Evolutionary conservation across 2,888 invertebrate species (phyloP).

Genomic region (Tachina grossa): DNA sequence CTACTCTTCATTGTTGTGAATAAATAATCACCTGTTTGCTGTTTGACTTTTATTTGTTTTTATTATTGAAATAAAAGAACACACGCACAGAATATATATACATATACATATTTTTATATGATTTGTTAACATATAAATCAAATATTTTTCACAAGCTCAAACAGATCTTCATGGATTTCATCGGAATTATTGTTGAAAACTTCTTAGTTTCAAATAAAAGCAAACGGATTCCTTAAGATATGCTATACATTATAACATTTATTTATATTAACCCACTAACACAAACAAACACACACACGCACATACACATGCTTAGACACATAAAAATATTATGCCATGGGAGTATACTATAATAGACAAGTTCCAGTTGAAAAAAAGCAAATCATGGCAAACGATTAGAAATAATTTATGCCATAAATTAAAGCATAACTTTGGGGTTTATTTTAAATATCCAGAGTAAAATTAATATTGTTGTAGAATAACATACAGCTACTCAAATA

Average conservation of each 20-base stretch:
- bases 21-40: constrained; percentile 47
- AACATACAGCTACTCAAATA: constrained; percentile 7
- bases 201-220: not conserved
- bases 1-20: not conserved
- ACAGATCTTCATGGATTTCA: constrained; percentile 8
- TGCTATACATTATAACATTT: constrained; percentile 15
- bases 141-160: constrained; percentile 51
- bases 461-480: constrained; percentile 33
- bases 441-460: constrained; percentile 50
- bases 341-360: not conserved
- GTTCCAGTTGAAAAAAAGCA: not conserved
- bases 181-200: constrained; percentile 42
- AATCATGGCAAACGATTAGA: constrained; percentile 64
- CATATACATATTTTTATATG: not conserved
- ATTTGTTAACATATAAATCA: constrained; percentile 48
- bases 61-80: not conserved
- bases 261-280: constrained; percentile 9
- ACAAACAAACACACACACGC: not conserved
- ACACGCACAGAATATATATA: not conserved
- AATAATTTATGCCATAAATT: constrained; percentile 69
- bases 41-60: constrained; percentile 19
- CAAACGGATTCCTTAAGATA: constrained; percentile 22
- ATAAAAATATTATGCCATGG: too few species aligned
- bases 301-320: not conserved
- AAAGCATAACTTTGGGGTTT: constrained; percentile 47